Conservation (phyloP, 2,113 vertebrate genomes). For the Epinephelus lanceolatus region DNA sequence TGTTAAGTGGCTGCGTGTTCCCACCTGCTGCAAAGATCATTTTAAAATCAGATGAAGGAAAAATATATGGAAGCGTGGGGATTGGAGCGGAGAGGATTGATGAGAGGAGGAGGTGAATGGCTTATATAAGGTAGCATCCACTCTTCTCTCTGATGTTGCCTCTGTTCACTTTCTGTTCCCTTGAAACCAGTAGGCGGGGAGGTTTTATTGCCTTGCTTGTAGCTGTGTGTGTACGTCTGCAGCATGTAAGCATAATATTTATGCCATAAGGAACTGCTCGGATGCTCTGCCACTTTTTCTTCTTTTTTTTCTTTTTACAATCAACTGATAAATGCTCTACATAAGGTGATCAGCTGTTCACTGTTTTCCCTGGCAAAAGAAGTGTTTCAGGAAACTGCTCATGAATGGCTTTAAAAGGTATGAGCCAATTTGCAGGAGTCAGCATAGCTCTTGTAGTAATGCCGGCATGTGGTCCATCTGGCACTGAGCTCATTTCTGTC, state of each 20-base stretch:
- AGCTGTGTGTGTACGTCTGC: constrained; percentile 30
- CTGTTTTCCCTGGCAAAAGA: neutral
- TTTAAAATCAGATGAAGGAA: constrained; percentile 53
- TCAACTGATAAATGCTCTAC: constrained; percentile 4
- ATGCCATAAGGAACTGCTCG: neutral
- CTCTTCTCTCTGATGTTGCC: constrained; percentile 43
- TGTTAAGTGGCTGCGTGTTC: constrained; percentile 59
- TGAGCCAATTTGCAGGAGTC: constrained; percentile 14
- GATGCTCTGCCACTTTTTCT: neutral
- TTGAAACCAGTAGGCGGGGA: constrained; percentile 46
- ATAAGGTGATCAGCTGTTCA: constrained; percentile 15
- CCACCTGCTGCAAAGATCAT: constrained; percentile 59
- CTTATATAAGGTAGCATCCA: constrained; percentile 38
- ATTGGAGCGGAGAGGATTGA: constrained; percentile 39
- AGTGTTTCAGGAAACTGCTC: constrained; percentile 8
- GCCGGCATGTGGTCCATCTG: constrained; percentile 32
- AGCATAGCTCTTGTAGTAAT: constrained; percentile 2
- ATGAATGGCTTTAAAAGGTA: neutral
- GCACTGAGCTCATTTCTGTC: constrained; percentile 33
- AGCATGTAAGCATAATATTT: constrained; percentile 25
- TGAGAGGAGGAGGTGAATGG: constrained; percentile 60
- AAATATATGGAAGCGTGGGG: constrained; percentile 52
- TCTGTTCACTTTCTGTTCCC: constrained; percentile 33
- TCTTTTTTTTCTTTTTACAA: neutral
- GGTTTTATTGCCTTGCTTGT: constrained; percentile 40